Conservation (phyloP, 2,797 vertebrate species). For the Trichosurus vulpecula region DNA sequence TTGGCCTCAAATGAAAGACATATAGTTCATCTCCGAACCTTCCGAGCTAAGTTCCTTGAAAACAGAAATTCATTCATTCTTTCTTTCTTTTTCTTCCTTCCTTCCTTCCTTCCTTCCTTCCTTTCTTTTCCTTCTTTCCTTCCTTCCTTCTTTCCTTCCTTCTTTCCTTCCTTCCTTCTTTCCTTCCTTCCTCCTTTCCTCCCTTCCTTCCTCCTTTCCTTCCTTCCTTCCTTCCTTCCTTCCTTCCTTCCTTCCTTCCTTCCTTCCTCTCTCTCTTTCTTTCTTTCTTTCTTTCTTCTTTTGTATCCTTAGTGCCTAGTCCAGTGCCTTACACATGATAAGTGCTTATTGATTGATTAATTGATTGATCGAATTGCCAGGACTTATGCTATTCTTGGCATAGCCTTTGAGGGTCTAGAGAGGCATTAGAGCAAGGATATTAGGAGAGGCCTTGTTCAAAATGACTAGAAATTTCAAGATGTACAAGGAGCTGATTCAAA, state of each 20-base stretch:
- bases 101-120: not conserved
- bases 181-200: not conserved
- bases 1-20: not conserved
- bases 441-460: not conserved
- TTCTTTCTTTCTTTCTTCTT: not conserved
- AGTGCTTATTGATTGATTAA: not conserved
- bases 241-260: too few species aligned
- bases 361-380: not conserved
- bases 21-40: not conserved
- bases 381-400: not conserved
- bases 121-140: not conserved
- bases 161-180: too few species aligned
- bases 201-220: rapidly evolving
- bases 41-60: not conserved
- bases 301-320: not conserved
- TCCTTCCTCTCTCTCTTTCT: too few species aligned
- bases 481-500: not conserved
- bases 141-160: not conserved
- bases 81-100: not conserved
- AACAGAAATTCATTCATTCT: not conserved
- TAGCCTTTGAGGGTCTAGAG: not conserved
- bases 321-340: not conserved
- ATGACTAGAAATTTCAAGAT: not conserved
- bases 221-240: not conserved
- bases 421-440: not conserved